Percentiles rank a stretch among this genome's conserved stretches.
These are phyloP conservation scores for Monoplex corrugatus DNA, from an alignment of 2,888 invertebrate genomes.

Conservation along the genomic window DNA sequence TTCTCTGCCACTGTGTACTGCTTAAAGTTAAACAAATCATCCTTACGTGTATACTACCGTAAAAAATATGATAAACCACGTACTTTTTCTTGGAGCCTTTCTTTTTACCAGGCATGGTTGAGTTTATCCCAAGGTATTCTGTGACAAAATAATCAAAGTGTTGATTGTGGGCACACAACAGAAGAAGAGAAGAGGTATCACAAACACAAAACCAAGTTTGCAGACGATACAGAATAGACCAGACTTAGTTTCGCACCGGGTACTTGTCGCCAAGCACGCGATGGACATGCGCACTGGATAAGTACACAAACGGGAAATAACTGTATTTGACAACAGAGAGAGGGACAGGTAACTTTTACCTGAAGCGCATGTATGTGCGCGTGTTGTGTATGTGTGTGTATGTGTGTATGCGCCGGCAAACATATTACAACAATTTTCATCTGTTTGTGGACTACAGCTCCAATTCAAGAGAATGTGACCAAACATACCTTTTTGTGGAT, in stretches of 20 bases:
- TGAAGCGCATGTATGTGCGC: no score
- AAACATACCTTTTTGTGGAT: no score
- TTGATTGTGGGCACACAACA: no score
- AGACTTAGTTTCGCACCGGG: not conserved
- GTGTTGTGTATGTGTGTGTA: no score
- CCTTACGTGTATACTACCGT: not conserved
- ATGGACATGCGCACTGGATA: constrained; percentile 42
- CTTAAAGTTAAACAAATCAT: no score
- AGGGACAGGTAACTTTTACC: no score
- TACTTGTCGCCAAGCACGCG: constrained; percentile 50
- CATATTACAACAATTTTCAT: not conserved
- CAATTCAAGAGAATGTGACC: not conserved
- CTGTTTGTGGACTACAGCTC: not conserved
- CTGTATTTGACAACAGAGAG: not conserved
- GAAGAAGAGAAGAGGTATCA: not conserved
- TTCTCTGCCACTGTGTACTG: no score
- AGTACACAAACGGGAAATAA: not conserved
- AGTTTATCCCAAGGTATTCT: no score
- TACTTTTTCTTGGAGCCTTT: constrained; percentile 57
- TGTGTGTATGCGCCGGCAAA: no score
- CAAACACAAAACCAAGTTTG: not conserved
- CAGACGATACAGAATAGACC: not conserved
- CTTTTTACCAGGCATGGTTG: constrained; percentile 53
- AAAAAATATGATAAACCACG: not conserved
- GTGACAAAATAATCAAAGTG: no score